Conservation (phyloP, 2,888 invertebrate genomes). For the Mythimna lalbum region DNA sequence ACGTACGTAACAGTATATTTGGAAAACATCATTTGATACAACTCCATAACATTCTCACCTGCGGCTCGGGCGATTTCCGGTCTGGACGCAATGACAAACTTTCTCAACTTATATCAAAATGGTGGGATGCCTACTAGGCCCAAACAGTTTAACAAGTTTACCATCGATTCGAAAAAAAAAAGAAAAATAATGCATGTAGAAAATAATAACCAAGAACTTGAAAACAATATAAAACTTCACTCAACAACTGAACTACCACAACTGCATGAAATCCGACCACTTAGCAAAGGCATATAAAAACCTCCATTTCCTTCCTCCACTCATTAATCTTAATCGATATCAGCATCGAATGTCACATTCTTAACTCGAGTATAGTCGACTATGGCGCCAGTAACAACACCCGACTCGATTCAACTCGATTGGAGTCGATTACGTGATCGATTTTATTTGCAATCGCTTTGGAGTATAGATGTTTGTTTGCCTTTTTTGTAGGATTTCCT, state of each 20-base stretch:
- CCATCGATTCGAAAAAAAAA: no score
- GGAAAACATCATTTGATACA: no score
- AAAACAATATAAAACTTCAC: no score
- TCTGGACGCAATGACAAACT: no score
- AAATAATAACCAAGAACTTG: neutral
- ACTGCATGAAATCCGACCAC: neutral
- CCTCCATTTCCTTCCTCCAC: neutral
- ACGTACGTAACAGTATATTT: no score
- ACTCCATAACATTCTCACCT: no score
- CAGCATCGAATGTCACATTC: conserved; percentile 47
- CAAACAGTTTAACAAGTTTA: no score
- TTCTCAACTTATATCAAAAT: no score
- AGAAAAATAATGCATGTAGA: neutral
- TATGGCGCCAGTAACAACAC: conserved; percentile 41
- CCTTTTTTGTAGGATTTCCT: no score
- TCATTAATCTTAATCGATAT: conserved; percentile 37
- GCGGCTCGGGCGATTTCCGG: no score
- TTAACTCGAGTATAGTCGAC: conserved; percentile 23
- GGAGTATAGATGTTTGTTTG: neutral
- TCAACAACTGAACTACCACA: neutral
- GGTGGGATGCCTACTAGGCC: no score
- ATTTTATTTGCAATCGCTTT: conserved; percentile 48
- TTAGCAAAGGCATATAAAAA: conserved; percentile 23
- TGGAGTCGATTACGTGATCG: conserved; percentile 40
- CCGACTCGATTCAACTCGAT: conserved; percentile 40